Percentiles rank a stretch among this genome's conserved stretches.
phyloP scores from a whole-genome alignment of 2,888 invertebrate species.

The Amphimallon solstitiale region DNA sequence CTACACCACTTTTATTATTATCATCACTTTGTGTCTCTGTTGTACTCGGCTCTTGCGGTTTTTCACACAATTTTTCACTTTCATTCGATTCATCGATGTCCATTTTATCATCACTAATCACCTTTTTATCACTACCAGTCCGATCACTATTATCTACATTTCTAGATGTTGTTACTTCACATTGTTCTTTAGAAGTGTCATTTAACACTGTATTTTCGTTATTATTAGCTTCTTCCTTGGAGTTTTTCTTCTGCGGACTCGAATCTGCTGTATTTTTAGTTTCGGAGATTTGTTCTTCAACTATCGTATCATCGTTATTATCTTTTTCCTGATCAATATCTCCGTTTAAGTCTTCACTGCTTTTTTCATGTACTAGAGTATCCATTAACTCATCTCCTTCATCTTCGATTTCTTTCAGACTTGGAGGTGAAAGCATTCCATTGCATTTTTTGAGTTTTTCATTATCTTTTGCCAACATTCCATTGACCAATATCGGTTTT shows the following conservation, averaged over 20 bases:
- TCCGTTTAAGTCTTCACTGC: constrained; percentile 8
- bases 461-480: background rate
- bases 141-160: background rate
- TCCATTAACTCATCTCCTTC: constrained; percentile 41
- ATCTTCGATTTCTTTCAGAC: background rate
- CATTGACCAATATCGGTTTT: background rate
- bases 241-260: background rate
- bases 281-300: constrained; percentile 37
- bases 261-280: constrained; percentile 22
- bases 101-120: constrained; percentile 9
- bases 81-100: background rate
- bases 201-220: constrained; percentile 19
- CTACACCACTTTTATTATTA: no score
- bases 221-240: constrained; percentile 12
- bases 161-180: background rate
- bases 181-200: constrained; percentile 7
- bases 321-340: background rate
- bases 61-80: background rate
- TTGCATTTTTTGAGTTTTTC: background rate
- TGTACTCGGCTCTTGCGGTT: background rate
- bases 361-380: constrained; percentile 37
- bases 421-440: background rate
- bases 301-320: constrained; percentile 30
- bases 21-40: background rate
- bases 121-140: background rate